phyloP scores from a whole-genome alignment of 2,888 invertebrate species.

The Ichneumoninae sp. region DNA sequence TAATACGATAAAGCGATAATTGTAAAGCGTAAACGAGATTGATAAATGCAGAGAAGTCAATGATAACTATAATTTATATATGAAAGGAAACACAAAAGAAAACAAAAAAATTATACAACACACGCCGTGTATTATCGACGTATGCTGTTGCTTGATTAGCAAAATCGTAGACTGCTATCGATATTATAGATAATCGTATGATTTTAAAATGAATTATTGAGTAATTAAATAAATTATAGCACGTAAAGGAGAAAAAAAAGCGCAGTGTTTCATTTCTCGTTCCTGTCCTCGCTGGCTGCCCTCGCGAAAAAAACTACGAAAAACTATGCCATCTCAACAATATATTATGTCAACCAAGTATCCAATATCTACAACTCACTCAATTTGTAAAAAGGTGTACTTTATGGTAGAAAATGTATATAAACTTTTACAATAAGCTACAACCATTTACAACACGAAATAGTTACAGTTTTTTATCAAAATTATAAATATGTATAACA shows the following conservation, averaged over 20 bases:
- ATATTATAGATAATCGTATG: slow-evolving; percentile 72
- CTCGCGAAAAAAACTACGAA: too few species aligned
- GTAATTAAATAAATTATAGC: slow-evolving; percentile 77
- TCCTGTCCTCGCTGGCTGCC: background rate
- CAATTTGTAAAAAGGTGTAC: too few species aligned
- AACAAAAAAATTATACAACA: slow-evolving; percentile 1
- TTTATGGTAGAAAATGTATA: too few species aligned
- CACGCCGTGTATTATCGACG: slow-evolving; percentile 66
- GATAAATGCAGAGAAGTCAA: slow-evolving; percentile 66
- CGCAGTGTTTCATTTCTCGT: background rate
- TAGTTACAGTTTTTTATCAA: too few species aligned
- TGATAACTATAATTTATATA: slow-evolving; percentile 75
- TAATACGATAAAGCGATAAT: slow-evolving; percentile 48
- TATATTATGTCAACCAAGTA: too few species aligned
- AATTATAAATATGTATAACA: too few species aligned
- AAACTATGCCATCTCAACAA: too few species aligned
- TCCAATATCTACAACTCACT: too few species aligned
- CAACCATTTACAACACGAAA: too few species aligned
- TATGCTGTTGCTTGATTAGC: slow-evolving; percentile 76
- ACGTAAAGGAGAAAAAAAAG: slow-evolving; percentile 34
- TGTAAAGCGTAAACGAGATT: slow-evolving; percentile 34
- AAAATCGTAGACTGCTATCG: slow-evolving; percentile 76
- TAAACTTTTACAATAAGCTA: too few species aligned
- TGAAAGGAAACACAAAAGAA: slow-evolving; percentile 36
- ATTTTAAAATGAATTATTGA: slow-evolving; percentile 76